Conservation (phyloP, 1,140 invertebrate species). For the Leptopilina clavipes region DNA sequence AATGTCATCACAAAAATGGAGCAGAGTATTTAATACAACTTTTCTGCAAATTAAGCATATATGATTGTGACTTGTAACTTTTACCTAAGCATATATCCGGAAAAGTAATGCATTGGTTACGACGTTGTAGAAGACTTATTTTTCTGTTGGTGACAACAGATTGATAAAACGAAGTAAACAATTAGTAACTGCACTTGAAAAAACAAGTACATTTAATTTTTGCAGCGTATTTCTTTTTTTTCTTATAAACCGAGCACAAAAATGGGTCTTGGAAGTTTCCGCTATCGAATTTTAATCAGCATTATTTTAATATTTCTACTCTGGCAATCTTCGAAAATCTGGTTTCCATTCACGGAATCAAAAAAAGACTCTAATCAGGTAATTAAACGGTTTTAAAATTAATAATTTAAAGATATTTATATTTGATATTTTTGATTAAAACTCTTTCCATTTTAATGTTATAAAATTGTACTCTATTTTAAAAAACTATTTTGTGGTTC, state of each 20-base stretch:
- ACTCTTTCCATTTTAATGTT: too few relatives aligned
- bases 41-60: neutral
- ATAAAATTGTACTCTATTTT: too few relatives aligned
- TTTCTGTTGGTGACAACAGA: neutral
- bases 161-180: neutral
- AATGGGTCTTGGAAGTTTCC: constrained; percentile 13
- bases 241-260: neutral
- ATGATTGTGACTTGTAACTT: neutral
- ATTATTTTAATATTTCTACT: constrained; percentile 8
- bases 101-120: constrained; percentile 7
- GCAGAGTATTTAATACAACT: neutral
- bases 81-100: neutral
- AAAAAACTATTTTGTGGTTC: too few relatives aligned
- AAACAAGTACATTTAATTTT: neutral
- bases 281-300: neutral
- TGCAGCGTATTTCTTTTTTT: neutral
- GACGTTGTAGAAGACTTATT: neutral
- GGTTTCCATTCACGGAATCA: neutral
- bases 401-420: too few relatives aligned
- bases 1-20: neutral
- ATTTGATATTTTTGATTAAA: too few relatives aligned
- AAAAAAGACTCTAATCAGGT: neutral
- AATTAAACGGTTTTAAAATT: neutral
- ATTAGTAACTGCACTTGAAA: neutral
- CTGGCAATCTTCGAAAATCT: constrained; percentile 10